Base-by-base conservation (phyloP, 2,888 invertebrate species). In the Congeria kusceri region DNA sequence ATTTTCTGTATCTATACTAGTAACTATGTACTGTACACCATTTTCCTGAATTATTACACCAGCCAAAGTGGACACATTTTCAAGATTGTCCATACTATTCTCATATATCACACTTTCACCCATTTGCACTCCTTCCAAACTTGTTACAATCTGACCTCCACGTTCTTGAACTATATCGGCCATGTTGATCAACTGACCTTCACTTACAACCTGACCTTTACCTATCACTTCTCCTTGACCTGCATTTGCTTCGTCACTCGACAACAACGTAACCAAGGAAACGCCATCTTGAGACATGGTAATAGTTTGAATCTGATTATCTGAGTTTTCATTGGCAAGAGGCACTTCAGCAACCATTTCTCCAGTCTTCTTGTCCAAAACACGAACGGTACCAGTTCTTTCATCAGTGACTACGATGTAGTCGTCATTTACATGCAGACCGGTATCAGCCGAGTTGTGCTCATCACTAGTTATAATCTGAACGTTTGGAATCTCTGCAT, bases 351-450 rank as follows among this genome's bases (percentile, higher is more conserved):
- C 87, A 3, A 89, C 69, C 15, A 86, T 86, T 68, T 87, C 83
- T 15, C 88, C 88, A 4, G 88, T 87, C 49, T 68, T 83, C n/a
- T 83, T 84, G 73, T 89, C 85, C 0, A 90, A 65, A 5, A 90
- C 83, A 61, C 83, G 86, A 61, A 89, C 78, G 18, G 80, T 83
- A 39, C 83, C 75, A 0, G 75, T 85, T 15, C 73, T 68, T 18
- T 76, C 58, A 47, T 81, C 83, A 20, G 83, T 86, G 47, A 89
- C 79, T 0, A 89, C 84, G 7, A 88, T 74, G 53, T 87, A 88
- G 28, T 88, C 87, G 7, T 80, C 83, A 0, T 86, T 81, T 0
- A 88, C 84, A 15, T 87, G 80, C 20, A 87, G 75, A 13, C 83
- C 81, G 29, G 73, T 27, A 0, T 67, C 56, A 0, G 75, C 83